Percentiles rank a stretch among this genome's conserved stretches.
Conservation (phyloP, 2,888 invertebrate genomes). For the Ophraella communa region DNA sequence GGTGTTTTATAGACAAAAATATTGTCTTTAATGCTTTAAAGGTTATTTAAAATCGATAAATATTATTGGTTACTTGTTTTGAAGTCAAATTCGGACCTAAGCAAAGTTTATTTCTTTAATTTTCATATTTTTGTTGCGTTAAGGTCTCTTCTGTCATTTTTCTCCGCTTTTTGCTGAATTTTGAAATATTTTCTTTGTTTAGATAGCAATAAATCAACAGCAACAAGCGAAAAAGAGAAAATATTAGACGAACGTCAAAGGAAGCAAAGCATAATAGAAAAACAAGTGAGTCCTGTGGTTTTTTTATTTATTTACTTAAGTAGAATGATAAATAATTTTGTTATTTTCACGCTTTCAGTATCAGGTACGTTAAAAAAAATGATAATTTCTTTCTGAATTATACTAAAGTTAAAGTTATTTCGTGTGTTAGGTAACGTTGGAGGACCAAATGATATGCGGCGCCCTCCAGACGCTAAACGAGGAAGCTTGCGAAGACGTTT, state of each 20-base stretch:
- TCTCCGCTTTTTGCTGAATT: no score
- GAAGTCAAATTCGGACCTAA: no score
- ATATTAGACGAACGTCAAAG: conserved; percentile 55
- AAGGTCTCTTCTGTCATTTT: no score
- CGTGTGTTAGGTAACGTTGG: conserved; percentile 78
- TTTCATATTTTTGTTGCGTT: no score
- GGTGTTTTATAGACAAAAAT: no score
- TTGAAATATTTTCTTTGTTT: no score
- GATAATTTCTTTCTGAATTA: conserved; percentile 5
- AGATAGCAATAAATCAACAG: conserved; percentile 5
- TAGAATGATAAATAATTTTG: not conserved
- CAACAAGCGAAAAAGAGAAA: conserved; percentile 46
- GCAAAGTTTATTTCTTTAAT: no score
- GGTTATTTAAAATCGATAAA: no score
- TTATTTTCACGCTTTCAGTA: conserved; percentile 49
- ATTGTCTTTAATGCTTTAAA: no score
- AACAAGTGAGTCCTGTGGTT: conserved; percentile 70
- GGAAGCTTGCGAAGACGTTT: conserved; percentile 90
- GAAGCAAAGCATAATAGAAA: conserved; percentile 76
- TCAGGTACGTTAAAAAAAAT: conserved; percentile 59
- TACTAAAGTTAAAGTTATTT: no score
- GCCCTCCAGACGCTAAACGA: conserved; percentile 91
- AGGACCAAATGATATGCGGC: conserved; percentile 95
- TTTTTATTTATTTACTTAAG: not conserved
- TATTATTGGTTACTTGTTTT: no score